phyloP scores from a whole-genome alignment of 1,140 invertebrate genomes.

The Trachymyrmex cornetzi region DNA sequence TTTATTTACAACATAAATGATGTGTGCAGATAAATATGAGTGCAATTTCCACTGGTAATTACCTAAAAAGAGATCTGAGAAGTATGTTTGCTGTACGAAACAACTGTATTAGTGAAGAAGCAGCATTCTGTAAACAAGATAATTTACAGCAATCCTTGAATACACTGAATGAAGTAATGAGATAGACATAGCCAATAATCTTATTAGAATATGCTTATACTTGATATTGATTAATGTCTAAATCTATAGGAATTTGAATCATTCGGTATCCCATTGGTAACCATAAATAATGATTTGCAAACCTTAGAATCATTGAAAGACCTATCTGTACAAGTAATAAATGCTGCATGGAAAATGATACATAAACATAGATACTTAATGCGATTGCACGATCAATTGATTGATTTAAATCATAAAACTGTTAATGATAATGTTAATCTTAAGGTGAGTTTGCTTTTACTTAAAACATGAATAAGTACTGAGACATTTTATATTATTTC shows the following conservation, averaged over 20 bases:
- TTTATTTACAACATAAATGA: neutral
- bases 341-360: conserved; percentile 72
- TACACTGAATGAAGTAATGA: conserved; percentile 71
- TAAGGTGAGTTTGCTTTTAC: conserved; percentile 67
- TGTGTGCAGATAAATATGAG: conserved; percentile 51
- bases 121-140: conserved; percentile 70
- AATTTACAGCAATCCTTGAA: conserved; percentile 71
- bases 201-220: neutral
- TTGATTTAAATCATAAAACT: conserved; percentile 66
- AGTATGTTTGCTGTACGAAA: conserved; percentile 41
- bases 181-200: conserved; percentile 1
- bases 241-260: conserved; percentile 73
- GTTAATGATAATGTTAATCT: conserved; percentile 74
- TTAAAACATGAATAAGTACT: conserved; percentile 18
- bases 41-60: conserved; percentile 44
- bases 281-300: conserved; percentile 9
- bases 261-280: conserved; percentile 50
- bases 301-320: conserved; percentile 60
- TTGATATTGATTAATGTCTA: conserved; percentile 7
- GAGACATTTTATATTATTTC: conserved; percentile 40
- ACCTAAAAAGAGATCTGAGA: conserved; percentile 56
- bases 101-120: conserved; percentile 41
- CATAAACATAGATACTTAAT: conserved; percentile 72
- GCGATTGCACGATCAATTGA: conserved; percentile 66
- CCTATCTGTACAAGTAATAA: conserved; percentile 67